These are phyloP conservation scores for Holotrichia oblita DNA, from an alignment of 1,140 invertebrate genomes.

Conservation along the genomic window DNA sequence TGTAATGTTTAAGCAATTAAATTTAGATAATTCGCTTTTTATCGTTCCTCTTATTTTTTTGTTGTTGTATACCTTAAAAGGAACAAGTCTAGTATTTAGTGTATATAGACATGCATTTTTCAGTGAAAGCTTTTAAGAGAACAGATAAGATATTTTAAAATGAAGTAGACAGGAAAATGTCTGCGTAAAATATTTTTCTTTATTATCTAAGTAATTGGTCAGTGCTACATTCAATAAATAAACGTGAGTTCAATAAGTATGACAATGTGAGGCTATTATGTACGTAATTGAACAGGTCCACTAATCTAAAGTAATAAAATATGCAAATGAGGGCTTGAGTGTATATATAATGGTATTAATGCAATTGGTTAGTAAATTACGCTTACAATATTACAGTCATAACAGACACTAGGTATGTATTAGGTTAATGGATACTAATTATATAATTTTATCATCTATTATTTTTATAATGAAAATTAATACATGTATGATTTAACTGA, in stretches of 20 bases:
- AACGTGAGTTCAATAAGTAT: not conserved
- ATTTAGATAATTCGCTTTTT: not conserved
- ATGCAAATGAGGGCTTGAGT: not conserved
- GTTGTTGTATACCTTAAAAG: not conserved
- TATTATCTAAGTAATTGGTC: too few relatives aligned
- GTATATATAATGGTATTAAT: not conserved
- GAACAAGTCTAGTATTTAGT: not conserved
- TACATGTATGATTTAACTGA: too few relatives aligned
- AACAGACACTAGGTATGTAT: not conserved
- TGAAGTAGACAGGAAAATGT: not conserved
- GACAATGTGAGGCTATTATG: not conserved
- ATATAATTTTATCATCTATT: not conserved
- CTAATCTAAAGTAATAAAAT: constrained; percentile 18
- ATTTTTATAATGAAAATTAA: not conserved
- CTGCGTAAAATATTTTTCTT: not conserved
- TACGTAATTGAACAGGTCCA: constrained; percentile 7
- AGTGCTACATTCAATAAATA: too few relatives aligned
- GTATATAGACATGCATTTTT: not conserved
- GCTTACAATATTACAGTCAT: not conserved
- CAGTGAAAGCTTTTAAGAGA: not conserved
- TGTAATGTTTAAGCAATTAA: not conserved
- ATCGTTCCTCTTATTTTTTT: too few relatives aligned
- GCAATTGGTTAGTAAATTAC: not conserved
- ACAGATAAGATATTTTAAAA: not conserved
- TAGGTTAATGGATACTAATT: not conserved